Base-by-base conservation (phyloP, 2,797 vertebrate genomes). In the Mus minutoides region DNA sequence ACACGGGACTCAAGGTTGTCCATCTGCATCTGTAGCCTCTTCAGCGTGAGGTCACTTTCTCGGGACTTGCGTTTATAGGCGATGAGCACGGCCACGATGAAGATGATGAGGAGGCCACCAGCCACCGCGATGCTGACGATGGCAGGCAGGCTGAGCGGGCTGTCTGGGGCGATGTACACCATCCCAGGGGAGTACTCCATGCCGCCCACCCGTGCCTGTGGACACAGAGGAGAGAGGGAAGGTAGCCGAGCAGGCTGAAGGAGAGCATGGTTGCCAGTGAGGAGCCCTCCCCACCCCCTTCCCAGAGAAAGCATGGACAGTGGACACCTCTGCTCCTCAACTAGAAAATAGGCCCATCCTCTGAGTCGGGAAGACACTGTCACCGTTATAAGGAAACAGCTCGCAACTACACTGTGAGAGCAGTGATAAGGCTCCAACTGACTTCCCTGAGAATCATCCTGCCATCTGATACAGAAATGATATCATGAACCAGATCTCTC, bases 21-120 rank as follows among this genome's bases (percentile, higher is more conserved):
- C 99, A 99, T 99, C 98, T 99, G 99, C 99, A 99, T 99, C 98
- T 99, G 99, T 79, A 99, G 98, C 37, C 99, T 99, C 96, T 99
- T 99, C 94, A 99, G 98, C 0, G 99, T 99, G 96, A 99, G 99
- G 98, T 99, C 99, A 0, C 99, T 99, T 97, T 99, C 99, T 0
- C 99, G 98, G 80, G 99, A 99, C 98, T 99, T 99, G 98, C 99
- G 99, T 91, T 99, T 99, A 98, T 99, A 99, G 0, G 99, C 99
- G 2, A 99, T 99, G 95, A 99, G 99, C 75, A 99, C 99, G 0
- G 99, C 98, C 97, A 99, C 99, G 0, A 99, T 99, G 98, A 99
- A 99, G 98, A 99, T 99, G 98, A 99, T 99, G 97, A 99, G 99
- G 78, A 99, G 98, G 43, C 99, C 99, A 0, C 99, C 99, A 0